Evolutionary conservation across 2,888 invertebrate species (phyloP).

Genomic region (Drosophila mimica): DNA sequence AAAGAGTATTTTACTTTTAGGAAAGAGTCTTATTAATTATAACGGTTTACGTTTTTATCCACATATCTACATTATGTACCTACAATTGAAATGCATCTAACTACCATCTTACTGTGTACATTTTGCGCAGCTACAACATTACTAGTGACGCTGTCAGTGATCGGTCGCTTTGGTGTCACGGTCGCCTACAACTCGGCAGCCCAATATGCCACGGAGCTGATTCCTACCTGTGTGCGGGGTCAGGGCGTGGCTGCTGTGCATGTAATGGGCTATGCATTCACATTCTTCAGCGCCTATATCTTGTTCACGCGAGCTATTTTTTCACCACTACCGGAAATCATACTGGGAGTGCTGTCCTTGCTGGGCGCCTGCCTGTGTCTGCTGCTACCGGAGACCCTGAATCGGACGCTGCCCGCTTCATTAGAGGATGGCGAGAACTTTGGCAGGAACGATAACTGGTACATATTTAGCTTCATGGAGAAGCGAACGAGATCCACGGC

Average conservation of each 20-base stretch:
- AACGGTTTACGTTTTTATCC: not conserved
- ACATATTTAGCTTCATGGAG: slow-evolving; percentile 84
- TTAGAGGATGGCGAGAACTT: slow-evolving; percentile 87
- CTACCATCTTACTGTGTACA: not conserved
- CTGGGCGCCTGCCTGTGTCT: slow-evolving; percentile 86
- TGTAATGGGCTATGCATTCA: slow-evolving; percentile 88
- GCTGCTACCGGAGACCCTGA: slow-evolving; percentile 87
- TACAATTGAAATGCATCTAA: not conserved
- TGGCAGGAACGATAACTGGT: slow-evolving; percentile 86
- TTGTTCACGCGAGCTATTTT: slow-evolving; percentile 85
- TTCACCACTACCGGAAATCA: slow-evolving; percentile 86
- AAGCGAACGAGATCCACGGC: slow-evolving; percentile 69
- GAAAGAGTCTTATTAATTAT: not conserved
- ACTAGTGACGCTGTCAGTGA: slow-evolving; percentile 85
- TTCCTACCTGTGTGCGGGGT: slow-evolving; percentile 88
- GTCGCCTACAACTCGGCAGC: slow-evolving; percentile 88
- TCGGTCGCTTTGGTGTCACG: slow-evolving; percentile 87
- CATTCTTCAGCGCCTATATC: slow-evolving; percentile 87
- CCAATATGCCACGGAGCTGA: slow-evolving; percentile 88
- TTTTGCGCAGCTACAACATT: slow-evolving; percentile 71
- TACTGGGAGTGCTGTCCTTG: slow-evolving; percentile 86
- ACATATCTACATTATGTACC: not conserved
- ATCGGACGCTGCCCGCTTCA: slow-evolving; percentile 86
- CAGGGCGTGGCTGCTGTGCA: slow-evolving; percentile 88
- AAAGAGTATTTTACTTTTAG: not conserved